Evolutionary conservation across 1,140 invertebrate genomes (phyloP).

Genomic region (Drosophila kanapiae): DNA sequence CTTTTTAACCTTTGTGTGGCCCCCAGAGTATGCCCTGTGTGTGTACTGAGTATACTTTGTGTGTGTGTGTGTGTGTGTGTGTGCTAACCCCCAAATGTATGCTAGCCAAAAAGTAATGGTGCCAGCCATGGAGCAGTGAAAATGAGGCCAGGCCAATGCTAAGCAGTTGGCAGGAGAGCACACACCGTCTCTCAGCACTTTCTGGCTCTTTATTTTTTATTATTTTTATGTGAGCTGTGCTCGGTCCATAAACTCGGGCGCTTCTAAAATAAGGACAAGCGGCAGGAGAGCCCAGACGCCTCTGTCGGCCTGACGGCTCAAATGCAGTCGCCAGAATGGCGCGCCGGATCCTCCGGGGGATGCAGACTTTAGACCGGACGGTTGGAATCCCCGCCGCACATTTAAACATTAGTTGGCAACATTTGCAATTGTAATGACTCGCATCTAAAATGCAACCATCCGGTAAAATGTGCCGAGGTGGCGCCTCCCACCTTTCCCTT

Average conservation of each 20-base stretch:
- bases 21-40: neutral
- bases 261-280: slow-evolving; percentile 24
- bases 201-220: slow-evolving; percentile 49
- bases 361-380: slow-evolving; percentile 1
- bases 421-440: slow-evolving; percentile 80
- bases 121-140: slow-evolving; percentile 17
- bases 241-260: slow-evolving; percentile 31
- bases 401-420: slow-evolving; percentile 75
- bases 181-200: slow-evolving; percentile 30
- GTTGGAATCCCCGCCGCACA: slow-evolving; percentile 38
- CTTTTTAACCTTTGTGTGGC: slow-evolving; percentile 20
- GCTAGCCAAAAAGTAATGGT: slow-evolving; percentile 32
- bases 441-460: slow-evolving; percentile 54
- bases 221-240: slow-evolving; percentile 27
- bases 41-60: neutral
- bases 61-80: neutral
- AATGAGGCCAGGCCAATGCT: slow-evolving; percentile 42
- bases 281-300: slow-evolving; percentile 11
- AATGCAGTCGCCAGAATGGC: slow-evolving; percentile 57
- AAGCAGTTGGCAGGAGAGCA: slow-evolving; percentile 32
- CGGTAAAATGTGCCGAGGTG: slow-evolving; percentile 49
- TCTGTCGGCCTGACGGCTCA: slow-evolving; percentile 8
- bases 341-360: slow-evolving; percentile 45
- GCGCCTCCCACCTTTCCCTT: slow-evolving; percentile 17
- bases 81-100: slow-evolving; percentile 4